phyloP scores from a whole-genome alignment of 1,140 invertebrate genomes.

The Colletes gigas region DNA sequence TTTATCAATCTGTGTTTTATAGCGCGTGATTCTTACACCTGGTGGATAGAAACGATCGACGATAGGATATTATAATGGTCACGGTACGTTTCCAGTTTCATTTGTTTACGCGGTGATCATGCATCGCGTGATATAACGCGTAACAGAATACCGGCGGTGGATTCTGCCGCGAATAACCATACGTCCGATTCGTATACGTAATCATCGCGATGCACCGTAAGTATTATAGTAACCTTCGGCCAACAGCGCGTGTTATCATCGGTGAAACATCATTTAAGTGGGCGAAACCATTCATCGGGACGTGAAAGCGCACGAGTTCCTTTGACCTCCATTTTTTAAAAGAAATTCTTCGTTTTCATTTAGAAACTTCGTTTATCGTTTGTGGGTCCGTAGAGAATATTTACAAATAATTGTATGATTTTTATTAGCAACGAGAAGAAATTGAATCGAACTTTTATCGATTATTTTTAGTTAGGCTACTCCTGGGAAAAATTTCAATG shows the following conservation, averaged over 20 bases:
- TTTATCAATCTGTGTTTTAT: not conserved
- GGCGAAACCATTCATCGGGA: not conserved
- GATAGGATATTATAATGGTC: not conserved
- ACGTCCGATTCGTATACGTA: constrained; percentile 31
- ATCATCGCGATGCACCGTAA: constrained; percentile 12
- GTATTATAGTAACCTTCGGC: constrained; percentile 27
- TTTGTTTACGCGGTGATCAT: constrained; percentile 26
- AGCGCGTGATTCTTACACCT: not conserved
- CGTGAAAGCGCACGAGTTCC: not conserved
- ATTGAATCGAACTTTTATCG: no score
- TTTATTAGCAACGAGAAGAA: no score
- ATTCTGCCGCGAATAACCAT: not conserved
- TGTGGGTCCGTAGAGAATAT: no score
- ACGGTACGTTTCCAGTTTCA: not conserved
- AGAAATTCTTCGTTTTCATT: no score
- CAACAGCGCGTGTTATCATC: constrained; percentile 11
- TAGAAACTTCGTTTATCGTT: no score
- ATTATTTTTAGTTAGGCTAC: no score
- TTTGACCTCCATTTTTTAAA: not conserved
- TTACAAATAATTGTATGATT: no score
- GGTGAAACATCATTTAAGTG: not conserved
- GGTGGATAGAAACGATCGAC: not conserved
- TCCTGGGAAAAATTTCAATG: no score
- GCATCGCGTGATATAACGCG: constrained; percentile 30
- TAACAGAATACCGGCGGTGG: not conserved